Percentiles rank a stretch among this genome's conserved stretches.
Evolutionary conservation across 1,140 invertebrate species (phyloP).

Genomic region (Habropoda laboriosa): DNA sequence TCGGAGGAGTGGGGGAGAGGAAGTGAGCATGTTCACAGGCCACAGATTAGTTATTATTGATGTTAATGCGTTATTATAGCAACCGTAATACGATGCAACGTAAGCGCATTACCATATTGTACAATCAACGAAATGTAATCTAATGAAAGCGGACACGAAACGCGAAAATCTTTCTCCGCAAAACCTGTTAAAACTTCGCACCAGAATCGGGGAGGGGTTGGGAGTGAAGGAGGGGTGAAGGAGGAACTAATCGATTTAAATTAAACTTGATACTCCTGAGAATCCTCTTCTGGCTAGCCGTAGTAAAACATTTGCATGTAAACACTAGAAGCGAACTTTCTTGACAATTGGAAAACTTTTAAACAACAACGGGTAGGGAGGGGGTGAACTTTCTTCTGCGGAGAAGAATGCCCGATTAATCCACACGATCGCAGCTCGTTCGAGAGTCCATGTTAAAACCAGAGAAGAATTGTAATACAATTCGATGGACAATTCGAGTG

Average conservation of each 20-base stretch:
- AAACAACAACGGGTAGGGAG: too few relatives aligned
- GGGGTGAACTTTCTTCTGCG: too few relatives aligned
- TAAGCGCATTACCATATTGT: neutral
- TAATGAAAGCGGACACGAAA: neutral
- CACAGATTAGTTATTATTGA: neutral
- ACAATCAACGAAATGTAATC: neutral
- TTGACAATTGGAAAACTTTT: neutral
- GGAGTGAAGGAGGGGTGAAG: too few relatives aligned
- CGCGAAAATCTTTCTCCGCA: neutral
- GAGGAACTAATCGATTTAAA: neutral
- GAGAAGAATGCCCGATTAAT: neutral
- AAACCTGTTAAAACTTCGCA: constrained; percentile 10
- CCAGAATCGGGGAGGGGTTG: too few relatives aligned
- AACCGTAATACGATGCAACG: too few relatives aligned
- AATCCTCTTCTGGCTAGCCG: neutral
- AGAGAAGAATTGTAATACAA: too few relatives aligned
- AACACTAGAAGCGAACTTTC: neutral
- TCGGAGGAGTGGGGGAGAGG: too few relatives aligned
- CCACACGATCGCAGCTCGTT: too few relatives aligned
- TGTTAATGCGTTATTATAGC: neutral
- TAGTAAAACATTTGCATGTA: constrained; percentile 4
- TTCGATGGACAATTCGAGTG: neutral
- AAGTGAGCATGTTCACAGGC: neutral
- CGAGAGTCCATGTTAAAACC: neutral
- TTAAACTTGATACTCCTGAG: neutral